Evolutionary conservation across 2,797 vertebrate species (phyloP), one percentile per base, ranked within the genome.

Genomic region (Zenarchopterus dispar): DNA sequence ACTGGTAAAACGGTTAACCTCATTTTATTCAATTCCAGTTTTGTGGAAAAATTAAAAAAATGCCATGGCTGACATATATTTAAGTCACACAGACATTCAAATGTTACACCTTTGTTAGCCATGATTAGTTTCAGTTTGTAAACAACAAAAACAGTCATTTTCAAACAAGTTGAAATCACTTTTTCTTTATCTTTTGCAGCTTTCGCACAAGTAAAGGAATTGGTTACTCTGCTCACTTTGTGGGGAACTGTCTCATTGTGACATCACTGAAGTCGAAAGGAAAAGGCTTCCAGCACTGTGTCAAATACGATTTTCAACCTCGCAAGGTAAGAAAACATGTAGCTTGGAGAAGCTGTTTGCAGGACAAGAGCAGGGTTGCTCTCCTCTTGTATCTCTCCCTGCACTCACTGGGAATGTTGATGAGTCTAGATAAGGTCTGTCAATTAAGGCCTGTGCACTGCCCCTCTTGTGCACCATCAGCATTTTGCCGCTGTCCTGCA

Each of bases 221-320:
- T 45, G 97, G 97, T 48, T 99, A 99, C 84, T 99, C 97, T 1
- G 97, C 97, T 78, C 97, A 99, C 94, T 99, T 99, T 86, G 97
- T 99, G 89, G 97, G 97, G 70, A 99, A 99, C 90, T 99, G 97
- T 88, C 93, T 99, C 78, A 99, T 99, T 62, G 97, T 99, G 71
- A 99, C 97, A 1, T 99, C 97, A 0, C 31, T 99, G 84, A 99
- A 99, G 86, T 99, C 97, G 33, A 99, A 99, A 93, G 97, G 97
- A 85, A 99, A 99, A 94, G 97, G 97, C 81, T 99, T 99, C 75
- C 97, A 99, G 90, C 97, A 99, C 90, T 99, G 97, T 92, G 97
- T 99, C 69, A 99, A 99, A 71, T 99, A 99, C 0, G 97, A 99
- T 90, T 99, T 99, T 85, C 97, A 99, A 52, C 97, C 97, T 44